Evolutionary conservation across 2,888 invertebrate genomes (phyloP).

Genomic region (Nemotelus nigrinus): DNA sequence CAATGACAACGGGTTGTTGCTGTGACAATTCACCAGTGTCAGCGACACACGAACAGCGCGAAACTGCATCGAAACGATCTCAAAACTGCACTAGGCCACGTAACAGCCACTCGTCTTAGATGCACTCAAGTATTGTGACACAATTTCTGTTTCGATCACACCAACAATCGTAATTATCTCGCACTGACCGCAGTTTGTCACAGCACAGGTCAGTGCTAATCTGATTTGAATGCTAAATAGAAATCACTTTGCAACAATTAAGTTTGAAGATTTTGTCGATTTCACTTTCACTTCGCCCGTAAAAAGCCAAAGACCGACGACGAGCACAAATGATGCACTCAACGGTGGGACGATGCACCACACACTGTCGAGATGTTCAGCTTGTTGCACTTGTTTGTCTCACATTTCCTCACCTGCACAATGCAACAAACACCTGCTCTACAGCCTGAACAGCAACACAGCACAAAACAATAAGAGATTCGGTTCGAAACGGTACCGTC

Average conservation of each 20-base stretch:
- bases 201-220: background rate
- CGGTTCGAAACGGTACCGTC: background rate
- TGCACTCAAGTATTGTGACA: background rate
- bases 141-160: background rate
- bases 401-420: conserved; percentile 19
- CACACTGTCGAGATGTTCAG: background rate
- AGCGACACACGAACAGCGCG: background rate
- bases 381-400: conserved; percentile 15
- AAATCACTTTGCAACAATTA: background rate
- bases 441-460: background rate
- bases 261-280: background rate
- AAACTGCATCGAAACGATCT: background rate
- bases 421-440: conserved; percentile 20
- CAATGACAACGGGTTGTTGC: conserved; percentile 2
- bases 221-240: background rate
- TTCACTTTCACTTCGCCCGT: conserved; percentile 27
- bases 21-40: conserved; percentile 1
- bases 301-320: conserved; percentile 4
- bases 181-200: background rate
- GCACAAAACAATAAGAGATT: background rate
- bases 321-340: conserved; percentile 6
- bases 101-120: background rate
- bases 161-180: background rate
- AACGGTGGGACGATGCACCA: background rate
- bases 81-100: conserved; percentile 1